Percentiles rank a stretch among this genome's conserved stretches.
Conservation (phyloP, 2,113 vertebrate genomes). For the Maccullochella peelii region DNA sequence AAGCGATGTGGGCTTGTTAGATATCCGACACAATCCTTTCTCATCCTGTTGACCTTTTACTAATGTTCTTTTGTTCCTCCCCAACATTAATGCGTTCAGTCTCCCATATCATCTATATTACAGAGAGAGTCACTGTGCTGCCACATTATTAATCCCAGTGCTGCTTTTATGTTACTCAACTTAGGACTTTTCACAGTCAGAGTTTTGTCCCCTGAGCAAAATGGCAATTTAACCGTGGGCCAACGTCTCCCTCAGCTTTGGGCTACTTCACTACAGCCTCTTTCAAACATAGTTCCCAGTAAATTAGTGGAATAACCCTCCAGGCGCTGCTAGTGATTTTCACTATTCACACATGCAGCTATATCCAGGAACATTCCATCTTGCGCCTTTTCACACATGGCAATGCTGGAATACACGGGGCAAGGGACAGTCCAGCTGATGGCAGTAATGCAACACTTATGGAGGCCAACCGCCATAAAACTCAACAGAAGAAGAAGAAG, state of each 20-base stretch:
- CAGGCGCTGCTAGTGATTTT: too few relatives aligned
- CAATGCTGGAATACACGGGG: too few relatives aligned
- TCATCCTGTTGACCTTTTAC: slow-evolving; percentile 11
- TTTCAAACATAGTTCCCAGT: too few relatives aligned
- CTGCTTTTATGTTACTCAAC: slow-evolving; percentile 19
- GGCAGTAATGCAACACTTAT: too few relatives aligned
- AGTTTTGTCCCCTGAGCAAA: slow-evolving; percentile 11
- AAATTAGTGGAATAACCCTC: too few relatives aligned
- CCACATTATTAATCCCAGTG: background rate
- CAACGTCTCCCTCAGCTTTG: background rate
- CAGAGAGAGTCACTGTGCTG: background rate
- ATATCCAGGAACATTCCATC: too few relatives aligned
- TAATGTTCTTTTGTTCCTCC: background rate
- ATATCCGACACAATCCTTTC: background rate
- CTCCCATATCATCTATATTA: background rate
- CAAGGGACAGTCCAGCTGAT: too few relatives aligned
- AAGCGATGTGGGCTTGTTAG: background rate
- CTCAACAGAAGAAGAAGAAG: too few relatives aligned
- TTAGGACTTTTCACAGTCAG: background rate
- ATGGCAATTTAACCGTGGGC: background rate
- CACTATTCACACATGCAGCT: too few relatives aligned
- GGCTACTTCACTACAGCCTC: background rate
- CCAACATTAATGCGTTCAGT: background rate
- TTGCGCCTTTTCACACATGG: too few relatives aligned
- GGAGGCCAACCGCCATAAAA: too few relatives aligned